Evolutionary conservation across 2,113 vertebrate species (phyloP).

Genomic region (Nycticryphes semicollaris): DNA sequence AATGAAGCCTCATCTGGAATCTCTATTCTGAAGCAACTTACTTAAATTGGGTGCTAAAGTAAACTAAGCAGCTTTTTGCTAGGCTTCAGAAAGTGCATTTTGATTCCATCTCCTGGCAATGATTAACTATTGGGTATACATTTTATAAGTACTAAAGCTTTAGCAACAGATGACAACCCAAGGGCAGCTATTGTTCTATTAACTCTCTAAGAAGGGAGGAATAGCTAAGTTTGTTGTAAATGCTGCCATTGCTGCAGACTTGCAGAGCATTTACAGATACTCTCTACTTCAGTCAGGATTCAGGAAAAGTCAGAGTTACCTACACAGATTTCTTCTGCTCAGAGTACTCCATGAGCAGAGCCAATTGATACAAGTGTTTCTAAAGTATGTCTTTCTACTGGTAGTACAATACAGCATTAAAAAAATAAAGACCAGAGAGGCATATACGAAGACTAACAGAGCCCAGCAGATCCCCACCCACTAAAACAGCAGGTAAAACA

Average conservation of each 20-base stretch:
- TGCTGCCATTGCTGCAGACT: background rate
- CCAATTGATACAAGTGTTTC: background rate
- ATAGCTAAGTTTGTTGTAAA: background rate
- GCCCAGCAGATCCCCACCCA: background rate
- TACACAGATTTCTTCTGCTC: background rate
- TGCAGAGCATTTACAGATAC: background rate
- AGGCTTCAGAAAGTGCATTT: background rate
- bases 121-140: background rate
- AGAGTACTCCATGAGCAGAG: background rate
- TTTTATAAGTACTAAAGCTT: background rate
- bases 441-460: background rate
- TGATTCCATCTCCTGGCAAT: background rate
- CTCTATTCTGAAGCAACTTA: background rate
- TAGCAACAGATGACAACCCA: background rate
- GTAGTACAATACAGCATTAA: background rate
- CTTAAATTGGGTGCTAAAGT: background rate
- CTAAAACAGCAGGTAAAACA: background rate
- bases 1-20: background rate
- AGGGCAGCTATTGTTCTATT: constrained; percentile 21
- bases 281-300: background rate
- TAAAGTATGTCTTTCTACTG: background rate
- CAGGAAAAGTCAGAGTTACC: background rate
- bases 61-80: background rate
- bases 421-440: background rate
- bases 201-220: background rate